Conservation (phyloP, 2,888 invertebrate species). For the Fragum whitleyi region DNA sequence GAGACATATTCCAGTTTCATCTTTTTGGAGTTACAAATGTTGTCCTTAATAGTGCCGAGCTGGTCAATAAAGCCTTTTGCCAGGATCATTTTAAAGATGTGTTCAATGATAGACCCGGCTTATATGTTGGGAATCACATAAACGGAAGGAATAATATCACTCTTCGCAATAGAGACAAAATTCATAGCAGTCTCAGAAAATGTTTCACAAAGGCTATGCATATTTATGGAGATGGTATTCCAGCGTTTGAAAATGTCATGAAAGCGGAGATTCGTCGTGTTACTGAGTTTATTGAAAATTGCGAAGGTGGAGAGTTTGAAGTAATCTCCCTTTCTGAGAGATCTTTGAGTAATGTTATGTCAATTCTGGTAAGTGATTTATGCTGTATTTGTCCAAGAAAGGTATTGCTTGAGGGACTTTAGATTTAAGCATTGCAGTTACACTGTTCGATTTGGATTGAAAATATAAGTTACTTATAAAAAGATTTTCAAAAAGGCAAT, state of each 20-base stretch:
- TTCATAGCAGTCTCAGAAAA: slow-evolving; percentile 10
- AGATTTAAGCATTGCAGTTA: no score
- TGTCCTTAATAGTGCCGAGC: neutral
- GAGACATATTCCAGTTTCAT: neutral
- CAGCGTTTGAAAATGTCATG: slow-evolving; percentile 7
- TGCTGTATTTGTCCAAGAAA: no score
- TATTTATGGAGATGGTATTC: slow-evolving; percentile 10
- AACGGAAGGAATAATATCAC: neutral
- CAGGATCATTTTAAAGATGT: neutral
- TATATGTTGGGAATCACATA: neutral
- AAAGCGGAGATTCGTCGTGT: neutral
- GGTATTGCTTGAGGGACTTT: no score
- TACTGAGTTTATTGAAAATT: neutral
- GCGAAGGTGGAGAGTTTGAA: neutral
- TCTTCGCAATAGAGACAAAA: neutral
- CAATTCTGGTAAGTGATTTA: slow-evolving; percentile 1
- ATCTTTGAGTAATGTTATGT: slow-evolving; percentile 8
- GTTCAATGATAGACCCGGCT: slow-evolving; percentile 2
- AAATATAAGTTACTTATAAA: no score
- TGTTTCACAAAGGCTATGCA: neutral
- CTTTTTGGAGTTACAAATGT: slow-evolving; percentile 4
- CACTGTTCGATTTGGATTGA: no score
- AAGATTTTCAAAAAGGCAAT: no score
- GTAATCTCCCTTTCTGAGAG: neutral
- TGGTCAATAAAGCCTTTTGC: neutral